Evolutionary conservation across 2,797 vertebrate genomes (phyloP).

Genomic region (Pipistrellus kuhlii): DNA sequence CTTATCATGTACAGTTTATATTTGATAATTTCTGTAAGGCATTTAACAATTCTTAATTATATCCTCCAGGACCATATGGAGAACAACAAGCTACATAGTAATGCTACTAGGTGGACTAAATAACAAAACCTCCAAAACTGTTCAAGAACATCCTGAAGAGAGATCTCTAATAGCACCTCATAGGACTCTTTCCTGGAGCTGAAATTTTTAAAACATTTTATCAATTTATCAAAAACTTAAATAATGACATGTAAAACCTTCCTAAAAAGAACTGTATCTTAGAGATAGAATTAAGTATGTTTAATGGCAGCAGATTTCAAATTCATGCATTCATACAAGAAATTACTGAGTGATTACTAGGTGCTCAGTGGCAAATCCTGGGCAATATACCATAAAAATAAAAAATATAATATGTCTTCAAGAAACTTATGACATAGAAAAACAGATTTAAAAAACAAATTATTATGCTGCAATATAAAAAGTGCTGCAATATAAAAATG

Average conservation of each 20-base stretch:
- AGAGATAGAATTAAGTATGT: background rate
- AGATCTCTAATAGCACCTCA: background rate
- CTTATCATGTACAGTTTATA: background rate
- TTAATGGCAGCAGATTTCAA: constrained; percentile 9
- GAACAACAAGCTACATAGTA: background rate
- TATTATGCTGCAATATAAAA: background rate
- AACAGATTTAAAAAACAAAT: background rate
- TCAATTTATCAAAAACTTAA: background rate
- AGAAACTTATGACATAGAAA: background rate
- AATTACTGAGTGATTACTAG: background rate
- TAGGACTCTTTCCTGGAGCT: background rate
- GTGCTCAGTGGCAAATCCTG: background rate
- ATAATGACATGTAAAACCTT: background rate
- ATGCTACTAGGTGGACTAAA: background rate
- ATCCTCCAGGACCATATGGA: background rate
- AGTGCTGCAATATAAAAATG: background rate
- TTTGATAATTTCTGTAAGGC: background rate
- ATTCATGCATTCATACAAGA: background rate
- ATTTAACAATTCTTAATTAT: constrained; percentile 21
- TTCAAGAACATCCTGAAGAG: background rate
- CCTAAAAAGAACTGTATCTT: background rate
- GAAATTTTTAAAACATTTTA: constrained; percentile 28
- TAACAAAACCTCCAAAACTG: background rate
- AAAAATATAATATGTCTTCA: constrained; percentile 21
- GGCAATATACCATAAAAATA: background rate